Evolutionary conservation across 2,797 vertebrate genomes (phyloP), one percentile per base, ranked within the genome.

Genomic region (Setipinna tenuifilis): DNA sequence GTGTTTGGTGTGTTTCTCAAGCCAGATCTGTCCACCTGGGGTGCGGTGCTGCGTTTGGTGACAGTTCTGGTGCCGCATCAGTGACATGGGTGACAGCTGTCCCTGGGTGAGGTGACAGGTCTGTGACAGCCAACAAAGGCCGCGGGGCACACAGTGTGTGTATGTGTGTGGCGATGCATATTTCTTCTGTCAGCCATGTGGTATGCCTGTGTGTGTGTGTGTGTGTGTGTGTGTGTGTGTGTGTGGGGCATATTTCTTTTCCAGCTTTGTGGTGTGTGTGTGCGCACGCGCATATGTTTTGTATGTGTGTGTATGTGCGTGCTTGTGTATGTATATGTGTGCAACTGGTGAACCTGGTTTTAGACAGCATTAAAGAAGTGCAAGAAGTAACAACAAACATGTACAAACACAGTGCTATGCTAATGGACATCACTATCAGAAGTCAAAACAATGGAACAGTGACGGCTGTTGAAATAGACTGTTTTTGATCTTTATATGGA

Each of bases 1-100:
- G 14, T 54, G 50, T 54, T 14, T 54, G 50, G 9, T 54, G 50
- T 54, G 7, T 54, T 54, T 9, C 50, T 54, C 9, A 7, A 54
- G 50, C 50, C 14, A 10, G 50, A 54, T 54, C 50, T 54, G 50
- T 41, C 35, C 50, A 3, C 50, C 50, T 9, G 50, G 2, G 50
- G 7, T 54, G 50, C 14, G 50, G 16, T 17, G 28, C 11, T 19
- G 68, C 6, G 68, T 41, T 41, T 16, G 65, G 65, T 71, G 65
- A 71, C 28, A 11, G 25, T 16, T 14, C 65, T 31, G 65, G 25
- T 71, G 65, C 25, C 25, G 0, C 65, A 71, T 71, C 25, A 35
- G 68, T 35, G 68, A 75, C 28, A 75, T 75, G 28, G 28, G 68
- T 28, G 68, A 75, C 68, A 75, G 68, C 68, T 75, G 68, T 75